Conservation (phyloP, 2,888 invertebrate genomes). For the Melangyna quadrimaculata region DNA sequence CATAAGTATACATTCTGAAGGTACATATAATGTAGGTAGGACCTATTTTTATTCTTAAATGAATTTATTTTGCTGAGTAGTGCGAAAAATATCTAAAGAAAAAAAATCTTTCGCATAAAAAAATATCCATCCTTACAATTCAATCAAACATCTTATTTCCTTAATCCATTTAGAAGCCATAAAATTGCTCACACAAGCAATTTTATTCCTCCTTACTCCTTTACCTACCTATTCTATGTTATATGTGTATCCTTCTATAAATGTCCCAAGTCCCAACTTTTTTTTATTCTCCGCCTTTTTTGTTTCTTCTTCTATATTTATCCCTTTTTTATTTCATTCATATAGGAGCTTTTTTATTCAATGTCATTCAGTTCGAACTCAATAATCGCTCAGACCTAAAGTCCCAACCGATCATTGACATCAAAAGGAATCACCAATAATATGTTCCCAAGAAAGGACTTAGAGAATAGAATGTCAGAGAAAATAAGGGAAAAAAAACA, state of each 20-base stretch:
- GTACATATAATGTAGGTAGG: no score
- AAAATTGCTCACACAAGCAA: constrained; percentile 28
- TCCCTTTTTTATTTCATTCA: constrained; percentile 36
- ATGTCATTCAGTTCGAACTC: constrained; percentile 41
- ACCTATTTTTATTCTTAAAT: not conserved
- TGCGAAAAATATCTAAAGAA: not conserved
- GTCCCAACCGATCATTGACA: constrained; percentile 61
- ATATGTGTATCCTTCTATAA: not conserved
- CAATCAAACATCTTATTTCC: constrained; percentile 32
- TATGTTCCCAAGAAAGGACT: constrained; percentile 17
- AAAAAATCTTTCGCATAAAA: not conserved
- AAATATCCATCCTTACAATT: constrained; percentile 15
- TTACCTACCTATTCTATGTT: not conserved
- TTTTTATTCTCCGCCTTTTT: not conserved
- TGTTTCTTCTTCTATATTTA: constrained; percentile 25
- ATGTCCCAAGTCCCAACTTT: constrained; percentile 7
- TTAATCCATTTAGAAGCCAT: constrained; percentile 34
- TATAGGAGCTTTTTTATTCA: constrained; percentile 27
- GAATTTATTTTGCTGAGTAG: constrained; percentile 9
- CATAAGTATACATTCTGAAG: no score
- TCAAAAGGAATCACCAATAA: constrained; percentile 62
- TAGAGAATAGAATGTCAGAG: not conserved
- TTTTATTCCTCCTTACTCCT: constrained; percentile 20
- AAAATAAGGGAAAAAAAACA: not conserved
- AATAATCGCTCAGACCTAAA: constrained; percentile 53